Evolutionary conservation across 2,113 vertebrate species (phyloP).

Genomic region (Nothocercus julius): DNA sequence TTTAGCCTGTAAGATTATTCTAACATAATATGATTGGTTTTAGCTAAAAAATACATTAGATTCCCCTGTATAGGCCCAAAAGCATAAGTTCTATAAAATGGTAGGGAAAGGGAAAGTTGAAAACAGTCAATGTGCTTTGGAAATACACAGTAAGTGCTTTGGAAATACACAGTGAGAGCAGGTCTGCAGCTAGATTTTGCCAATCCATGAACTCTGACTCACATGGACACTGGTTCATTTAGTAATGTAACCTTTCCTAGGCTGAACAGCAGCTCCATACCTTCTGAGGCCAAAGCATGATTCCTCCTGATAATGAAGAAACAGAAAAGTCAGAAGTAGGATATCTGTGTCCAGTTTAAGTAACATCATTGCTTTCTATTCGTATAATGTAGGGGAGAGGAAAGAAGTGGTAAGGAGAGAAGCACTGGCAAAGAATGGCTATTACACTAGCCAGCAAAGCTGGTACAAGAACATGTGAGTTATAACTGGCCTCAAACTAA

Average conservation of each 20-base stretch:
- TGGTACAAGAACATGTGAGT: background rate
- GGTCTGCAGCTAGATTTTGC: background rate
- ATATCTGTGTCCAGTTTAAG: background rate
- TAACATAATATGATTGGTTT: background rate
- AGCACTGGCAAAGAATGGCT: background rate
- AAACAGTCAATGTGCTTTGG: background rate
- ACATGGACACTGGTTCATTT: background rate
- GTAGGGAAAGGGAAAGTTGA: background rate
- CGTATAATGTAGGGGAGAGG: background rate
- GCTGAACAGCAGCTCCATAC: background rate
- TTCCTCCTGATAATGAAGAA: background rate
- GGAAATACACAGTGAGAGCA: background rate
- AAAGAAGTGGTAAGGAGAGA: background rate
- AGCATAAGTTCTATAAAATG: background rate
- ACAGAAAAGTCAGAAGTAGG: background rate
- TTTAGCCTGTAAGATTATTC: background rate
- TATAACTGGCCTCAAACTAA: background rate
- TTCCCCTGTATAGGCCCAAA: background rate
- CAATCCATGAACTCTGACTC: background rate
- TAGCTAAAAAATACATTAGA: background rate
- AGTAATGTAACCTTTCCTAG: background rate
- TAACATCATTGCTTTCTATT: background rate
- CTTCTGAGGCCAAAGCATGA: background rate
- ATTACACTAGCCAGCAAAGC: background rate
- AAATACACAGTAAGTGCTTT: background rate